These are phyloP conservation scores for Novumbra hubbsi DNA, from an alignment of 2,797 vertebrate species.

Conservation along the genomic window DNA sequence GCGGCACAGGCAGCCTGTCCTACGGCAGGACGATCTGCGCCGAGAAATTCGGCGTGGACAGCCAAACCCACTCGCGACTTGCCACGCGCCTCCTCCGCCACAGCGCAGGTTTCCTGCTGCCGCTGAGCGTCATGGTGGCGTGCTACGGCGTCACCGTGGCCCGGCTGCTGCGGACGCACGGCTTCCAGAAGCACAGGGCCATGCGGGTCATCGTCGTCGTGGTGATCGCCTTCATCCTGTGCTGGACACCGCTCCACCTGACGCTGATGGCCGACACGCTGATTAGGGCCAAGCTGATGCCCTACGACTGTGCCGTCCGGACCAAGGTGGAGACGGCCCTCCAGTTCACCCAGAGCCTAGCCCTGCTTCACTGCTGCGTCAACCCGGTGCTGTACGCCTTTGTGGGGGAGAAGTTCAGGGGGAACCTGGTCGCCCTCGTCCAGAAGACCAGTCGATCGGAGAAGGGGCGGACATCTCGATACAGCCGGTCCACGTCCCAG, in stretches of 20 bases:
- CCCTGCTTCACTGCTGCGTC: slow-evolving; percentile 73
- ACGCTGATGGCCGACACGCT: slow-evolving; percentile 61
- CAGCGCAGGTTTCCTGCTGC: slow-evolving; percentile 71
- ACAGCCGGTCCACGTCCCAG: slow-evolving; percentile 73
- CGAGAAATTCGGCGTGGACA: slow-evolving; percentile 45
- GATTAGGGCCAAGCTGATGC: slow-evolving; percentile 43
- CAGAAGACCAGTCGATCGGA: slow-evolving; percentile 46
- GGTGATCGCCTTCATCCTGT: slow-evolving; percentile 71
- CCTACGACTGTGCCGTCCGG: slow-evolving; percentile 36
- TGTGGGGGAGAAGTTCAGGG: slow-evolving; percentile 75
- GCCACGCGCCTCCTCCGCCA: slow-evolving; percentile 57
- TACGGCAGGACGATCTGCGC: slow-evolving; percentile 1
- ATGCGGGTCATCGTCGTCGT: slow-evolving; percentile 76
- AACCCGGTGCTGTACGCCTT: slow-evolving; percentile 79
- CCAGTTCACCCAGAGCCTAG: slow-evolving; percentile 52
- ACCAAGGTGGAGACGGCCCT: slow-evolving; percentile 42
- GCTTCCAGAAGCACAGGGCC: slow-evolving; percentile 75
- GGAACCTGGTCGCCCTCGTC: slow-evolving; percentile 52
- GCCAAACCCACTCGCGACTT: slow-evolving; percentile 46
- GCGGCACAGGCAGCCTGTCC: rapidly evolving
- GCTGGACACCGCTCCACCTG: slow-evolving; percentile 73
- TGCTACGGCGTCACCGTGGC: slow-evolving; percentile 70
- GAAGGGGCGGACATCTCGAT: slow-evolving; percentile 39
- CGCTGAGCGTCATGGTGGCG: slow-evolving; percentile 64
- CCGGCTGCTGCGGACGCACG: slow-evolving; percentile 61